phyloP scores from a whole-genome alignment of 2,888 invertebrate species.

The Blera fallax region DNA sequence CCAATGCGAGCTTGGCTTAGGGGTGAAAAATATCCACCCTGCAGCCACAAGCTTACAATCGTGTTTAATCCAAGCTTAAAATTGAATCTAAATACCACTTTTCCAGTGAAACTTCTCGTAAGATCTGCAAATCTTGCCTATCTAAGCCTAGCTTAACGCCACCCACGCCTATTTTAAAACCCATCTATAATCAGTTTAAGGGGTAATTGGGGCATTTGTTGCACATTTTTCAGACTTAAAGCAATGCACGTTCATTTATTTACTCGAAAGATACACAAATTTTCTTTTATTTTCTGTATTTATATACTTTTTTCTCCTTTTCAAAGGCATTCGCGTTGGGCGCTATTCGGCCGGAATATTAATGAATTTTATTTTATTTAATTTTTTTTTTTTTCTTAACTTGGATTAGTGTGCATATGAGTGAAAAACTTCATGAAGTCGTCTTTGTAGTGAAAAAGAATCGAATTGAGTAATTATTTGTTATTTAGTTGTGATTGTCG shows the following conservation, averaged over 20 bases:
- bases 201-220: constrained; percentile 59
- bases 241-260: constrained; percentile 57
- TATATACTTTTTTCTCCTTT: constrained; percentile 59
- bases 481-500: constrained; percentile 58
- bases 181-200: constrained; percentile 5
- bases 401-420: constrained; percentile 44
- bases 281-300: constrained; percentile 51
- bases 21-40: no score
- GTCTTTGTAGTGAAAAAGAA: constrained; percentile 31
- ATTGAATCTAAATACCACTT: no score
- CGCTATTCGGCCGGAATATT: constrained; percentile 63
- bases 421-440: constrained; percentile 37
- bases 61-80: no score
- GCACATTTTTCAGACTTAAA: constrained; percentile 47
- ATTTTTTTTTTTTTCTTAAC: constrained; percentile 17
- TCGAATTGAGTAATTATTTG: constrained; percentile 67
- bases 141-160: constrained; percentile 5
- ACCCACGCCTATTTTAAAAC: background rate
- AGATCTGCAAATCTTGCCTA: background rate
- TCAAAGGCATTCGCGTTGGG: constrained; percentile 65
- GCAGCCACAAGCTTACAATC: no score
- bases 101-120: no score
- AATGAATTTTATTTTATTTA: constrained; percentile 40
- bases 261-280: constrained; percentile 56
- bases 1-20: no score